Conservation (phyloP, 2,113 vertebrate species). For the Gnathonemus echidnorhynchus region DNA sequence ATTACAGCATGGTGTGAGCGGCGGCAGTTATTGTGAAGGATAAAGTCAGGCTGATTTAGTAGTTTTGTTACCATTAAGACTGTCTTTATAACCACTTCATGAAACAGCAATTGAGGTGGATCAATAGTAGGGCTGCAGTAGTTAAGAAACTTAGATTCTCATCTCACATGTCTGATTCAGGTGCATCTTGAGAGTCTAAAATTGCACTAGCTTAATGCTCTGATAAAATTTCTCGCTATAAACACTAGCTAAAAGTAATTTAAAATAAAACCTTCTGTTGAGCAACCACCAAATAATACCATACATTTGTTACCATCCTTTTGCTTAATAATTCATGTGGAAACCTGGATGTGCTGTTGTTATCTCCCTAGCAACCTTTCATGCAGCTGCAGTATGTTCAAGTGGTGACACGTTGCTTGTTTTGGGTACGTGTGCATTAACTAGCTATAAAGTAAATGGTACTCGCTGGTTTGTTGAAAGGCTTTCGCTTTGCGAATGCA, state of each 20-base stretch:
- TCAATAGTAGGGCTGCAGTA: not conserved
- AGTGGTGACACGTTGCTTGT: not conserved
- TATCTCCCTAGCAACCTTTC: not conserved
- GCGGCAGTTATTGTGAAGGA: not conserved
- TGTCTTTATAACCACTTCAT: not conserved
- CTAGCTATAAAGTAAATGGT: not conserved
- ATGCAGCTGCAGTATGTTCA: not conserved
- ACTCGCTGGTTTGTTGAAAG: not conserved
- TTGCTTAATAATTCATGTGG: not conserved
- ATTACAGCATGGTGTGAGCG: not conserved
- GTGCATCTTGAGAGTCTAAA: not conserved
- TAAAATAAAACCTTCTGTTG: not conserved
- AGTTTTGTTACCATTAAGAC: not conserved
- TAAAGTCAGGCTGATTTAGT: not conserved
- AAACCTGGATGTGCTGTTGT: not conserved
- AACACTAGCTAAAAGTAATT: not conserved
- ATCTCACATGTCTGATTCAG: not conserved
- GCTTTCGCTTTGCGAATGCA: not conserved
- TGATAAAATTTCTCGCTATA: not conserved
- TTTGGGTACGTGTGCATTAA: not conserved
- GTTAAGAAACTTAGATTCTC: not conserved
- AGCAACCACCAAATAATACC: not conserved
- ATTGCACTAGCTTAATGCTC: not conserved
- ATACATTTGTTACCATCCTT: not conserved
- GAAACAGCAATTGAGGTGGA: not conserved